A percentile compares a stretch with the other conserved stretches of the same genome.
These are phyloP conservation scores for Hylaeus anthracinus DNA, from an alignment of 1,140 invertebrate genomes.

Conservation along the genomic window DNA sequence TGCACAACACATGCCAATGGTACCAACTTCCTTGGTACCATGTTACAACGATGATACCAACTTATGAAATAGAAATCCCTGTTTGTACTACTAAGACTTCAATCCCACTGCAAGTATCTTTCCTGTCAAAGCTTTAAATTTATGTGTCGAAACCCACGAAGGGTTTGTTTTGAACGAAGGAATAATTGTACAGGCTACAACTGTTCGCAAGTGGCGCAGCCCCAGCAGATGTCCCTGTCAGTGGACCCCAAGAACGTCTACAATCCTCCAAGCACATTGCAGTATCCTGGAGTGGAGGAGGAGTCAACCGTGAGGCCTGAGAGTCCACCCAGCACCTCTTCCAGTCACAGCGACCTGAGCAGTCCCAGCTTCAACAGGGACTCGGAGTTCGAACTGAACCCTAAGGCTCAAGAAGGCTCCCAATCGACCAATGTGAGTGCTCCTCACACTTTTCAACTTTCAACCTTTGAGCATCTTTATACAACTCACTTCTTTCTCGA, in stretches of 20 bases:
- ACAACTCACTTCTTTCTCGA: no score
- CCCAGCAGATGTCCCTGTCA: constrained; percentile 86
- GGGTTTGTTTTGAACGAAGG: no score
- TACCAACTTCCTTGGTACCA: no score
- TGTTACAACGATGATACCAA: no score
- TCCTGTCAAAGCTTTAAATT: no score
- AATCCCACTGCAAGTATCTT: no score
- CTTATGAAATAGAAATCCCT: no score
- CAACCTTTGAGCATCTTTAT: neutral
- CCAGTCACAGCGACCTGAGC: constrained; percentile 86
- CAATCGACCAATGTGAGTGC: constrained; percentile 72
- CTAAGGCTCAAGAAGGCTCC: constrained; percentile 71
- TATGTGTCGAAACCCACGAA: no score
- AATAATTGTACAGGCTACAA: constrained; percentile 67
- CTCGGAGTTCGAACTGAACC: constrained; percentile 84
- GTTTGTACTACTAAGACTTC: no score
- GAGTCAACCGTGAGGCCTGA: constrained; percentile 81
- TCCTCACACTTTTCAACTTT: neutral
- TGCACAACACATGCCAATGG: no score
- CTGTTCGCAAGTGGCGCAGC: constrained; percentile 76
- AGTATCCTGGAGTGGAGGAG: constrained; percentile 85
- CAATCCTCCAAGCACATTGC: constrained; percentile 87
- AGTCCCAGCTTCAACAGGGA: constrained; percentile 86
- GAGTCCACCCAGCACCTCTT: constrained; percentile 86
- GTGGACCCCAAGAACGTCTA: constrained; percentile 91